Conservation (phyloP, 2,113 vertebrate genomes). For the Cepphus grylle region DNA sequence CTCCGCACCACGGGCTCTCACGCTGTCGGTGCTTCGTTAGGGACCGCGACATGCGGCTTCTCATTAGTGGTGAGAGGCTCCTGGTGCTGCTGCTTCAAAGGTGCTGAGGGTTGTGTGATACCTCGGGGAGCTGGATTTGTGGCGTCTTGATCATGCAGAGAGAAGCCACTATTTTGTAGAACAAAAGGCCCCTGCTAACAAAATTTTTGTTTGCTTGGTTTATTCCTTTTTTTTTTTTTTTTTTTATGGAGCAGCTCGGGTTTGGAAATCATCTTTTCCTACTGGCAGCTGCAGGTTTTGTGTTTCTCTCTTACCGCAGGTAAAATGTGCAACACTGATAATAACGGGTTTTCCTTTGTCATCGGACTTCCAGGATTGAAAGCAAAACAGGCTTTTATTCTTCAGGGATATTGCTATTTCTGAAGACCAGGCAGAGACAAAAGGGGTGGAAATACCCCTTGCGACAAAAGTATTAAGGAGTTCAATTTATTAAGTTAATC, state of each 20-base stretch:
- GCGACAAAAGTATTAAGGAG: neutral
- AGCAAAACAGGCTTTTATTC: neutral
- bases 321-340: neutral
- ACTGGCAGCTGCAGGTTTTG: neutral
- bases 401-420: neutral
- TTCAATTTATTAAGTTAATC: slow-evolving; percentile 21
- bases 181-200: neutral
- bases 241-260: neutral
- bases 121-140: neutral
- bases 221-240: neutral
- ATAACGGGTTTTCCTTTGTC: neutral
- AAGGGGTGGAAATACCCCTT: neutral
- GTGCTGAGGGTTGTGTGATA: neutral
- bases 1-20: fast-evolving
- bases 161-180: neutral
- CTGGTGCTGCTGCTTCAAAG: neutral
- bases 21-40: fast-evolving
- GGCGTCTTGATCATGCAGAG: neutral
- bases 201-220: neutral
- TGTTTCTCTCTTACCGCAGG: neutral
- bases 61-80: neutral
- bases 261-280: neutral
- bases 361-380: neutral
- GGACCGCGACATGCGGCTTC: fast-evolving
- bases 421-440: neutral